Base-by-base conservation (phyloP, 2,888 invertebrate genomes). In the Eupithecia vulgata region DNA sequence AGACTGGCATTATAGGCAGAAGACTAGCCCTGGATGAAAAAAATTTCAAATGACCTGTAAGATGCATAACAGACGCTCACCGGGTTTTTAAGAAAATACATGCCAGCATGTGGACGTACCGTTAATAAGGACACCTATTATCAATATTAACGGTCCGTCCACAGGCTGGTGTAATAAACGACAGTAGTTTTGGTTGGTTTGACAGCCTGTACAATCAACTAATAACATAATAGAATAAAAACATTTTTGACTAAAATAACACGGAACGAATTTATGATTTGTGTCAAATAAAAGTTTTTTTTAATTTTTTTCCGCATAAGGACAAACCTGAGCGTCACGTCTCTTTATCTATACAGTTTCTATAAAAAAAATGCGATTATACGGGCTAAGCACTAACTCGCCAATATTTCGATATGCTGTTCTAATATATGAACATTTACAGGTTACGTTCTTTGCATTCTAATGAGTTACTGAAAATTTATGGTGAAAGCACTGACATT, bases 361-460 rank as follows among this genome's bases (percentile, higher is more conserved):
- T 17, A 17, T 17, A 42, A 15, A 42, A n/a, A 48, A 48, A n/a
- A 48, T 17, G 5, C 17, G 0, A 17, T 45, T 48, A 7, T 48
- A 8, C 48, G 8, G 48, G n/a, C 8, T 5, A 48, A 48, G 8
- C 48, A 17, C 5, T 1, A 45, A 45, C n/a, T 8, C 7, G n/a
- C n/a, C 48, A n/a, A 48, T 48, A 48, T 48, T 45, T 48, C 8
- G n/a, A 48, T n/a, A 48, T 8, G n/a, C 8, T 48, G 48, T 48
- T 48, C n/a, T 48, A n/a, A 48, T 15, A 48, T 17, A 48, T 48
- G 48, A 48, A 48, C 2, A 48, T 48, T 52, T 70, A 66, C 62
- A 1, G 30, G 30, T n/a, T 30, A 15, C 17, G 13, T 61, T 34
- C 35, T n/a, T 17, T 4, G 35, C 35, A n/a, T 35, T 62, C 52